Conservation (phyloP, 2,888 invertebrate species). For the Microchrysa polita region DNA sequence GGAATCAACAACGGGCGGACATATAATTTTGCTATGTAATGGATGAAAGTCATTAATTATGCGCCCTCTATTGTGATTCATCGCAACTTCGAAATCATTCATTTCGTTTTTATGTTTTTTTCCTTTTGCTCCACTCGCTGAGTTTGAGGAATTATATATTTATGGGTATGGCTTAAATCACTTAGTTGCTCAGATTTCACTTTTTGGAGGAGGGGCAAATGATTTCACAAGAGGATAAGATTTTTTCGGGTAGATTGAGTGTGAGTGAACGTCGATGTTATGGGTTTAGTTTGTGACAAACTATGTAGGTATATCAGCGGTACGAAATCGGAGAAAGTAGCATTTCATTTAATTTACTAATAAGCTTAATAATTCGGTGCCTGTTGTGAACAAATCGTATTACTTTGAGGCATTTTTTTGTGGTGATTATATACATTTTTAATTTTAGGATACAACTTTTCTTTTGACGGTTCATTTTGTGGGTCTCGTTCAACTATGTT, state of each 20-base stretch:
- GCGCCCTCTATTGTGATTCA: slow-evolving; percentile 40
- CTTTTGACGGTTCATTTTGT: too few relatives aligned
- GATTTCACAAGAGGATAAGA: background rate
- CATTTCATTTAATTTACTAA: too few relatives aligned
- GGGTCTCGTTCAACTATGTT: too few relatives aligned
- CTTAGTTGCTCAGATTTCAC: slow-evolving; percentile 31
- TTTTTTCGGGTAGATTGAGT: background rate
- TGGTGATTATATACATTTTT: too few relatives aligned
- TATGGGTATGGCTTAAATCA: slow-evolving; percentile 33
- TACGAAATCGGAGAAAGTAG: too few relatives aligned
- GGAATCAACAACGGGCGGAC: slow-evolving; percentile 44
- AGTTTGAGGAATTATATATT: background rate
- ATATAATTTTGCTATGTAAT: slow-evolving; percentile 39
- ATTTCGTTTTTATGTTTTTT: slow-evolving; percentile 5
- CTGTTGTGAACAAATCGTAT: too few relatives aligned
- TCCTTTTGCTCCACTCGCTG: background rate
- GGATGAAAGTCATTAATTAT: slow-evolving; percentile 46
- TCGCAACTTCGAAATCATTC: slow-evolving; percentile 26
- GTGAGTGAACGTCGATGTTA: too few relatives aligned
- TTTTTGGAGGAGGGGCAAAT: slow-evolving; percentile 5
- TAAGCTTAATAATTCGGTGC: too few relatives aligned
- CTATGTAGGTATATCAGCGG: too few relatives aligned
- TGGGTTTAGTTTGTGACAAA: too few relatives aligned
- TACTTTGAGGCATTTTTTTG: too few relatives aligned
- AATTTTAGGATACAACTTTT: too few relatives aligned